Base-by-base conservation (phyloP, 2,888 invertebrate genomes). In the Aspidiotus destructor region DNA sequence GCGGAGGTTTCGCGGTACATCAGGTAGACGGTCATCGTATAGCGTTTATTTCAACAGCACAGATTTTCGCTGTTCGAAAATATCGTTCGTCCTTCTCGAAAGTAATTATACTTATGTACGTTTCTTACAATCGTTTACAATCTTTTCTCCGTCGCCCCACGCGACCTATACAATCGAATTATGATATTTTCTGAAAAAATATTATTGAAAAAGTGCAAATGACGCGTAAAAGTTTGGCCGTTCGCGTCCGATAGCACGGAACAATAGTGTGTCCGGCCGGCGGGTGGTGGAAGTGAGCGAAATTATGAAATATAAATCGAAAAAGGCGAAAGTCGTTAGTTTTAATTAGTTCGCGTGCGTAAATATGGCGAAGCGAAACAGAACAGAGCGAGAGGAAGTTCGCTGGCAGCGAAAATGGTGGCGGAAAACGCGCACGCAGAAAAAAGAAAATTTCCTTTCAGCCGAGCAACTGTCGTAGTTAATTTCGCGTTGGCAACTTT, bases 171-270 rank as follows among this genome's bases (percentile, higher is more conserved):
- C 58, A 58, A 67, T 67, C 55, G 58, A 67, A 67, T 67, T 67
- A 67, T 67, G 60, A 60, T 44, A 41, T 64, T 55, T 65, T 65
- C 13, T 58, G 57, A 67, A 67, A 67, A 67, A 57, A 13, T 48
- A 48, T 48, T n/a, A 48, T 44, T 48, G 57, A 67, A 64, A 67
- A 67, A 67, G 67, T 58, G 67, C 67, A 67, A 67, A 67, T 67
- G 67, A 67, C 58, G 67, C 67, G 67, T 67, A 67, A 67, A 67
- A 67, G 28, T 60, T 67, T 67, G 58, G 40, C n/a, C 58, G 17
- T 41, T n/a, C 40, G 53, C 41, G 53, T n/a, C n/a, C 13, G 41
- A 53, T 54, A 42, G 8, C 54, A 63, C 17, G 48, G 44, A 60
- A 58, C 42, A 58, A 55, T 57, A 62, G 48, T 17, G 48, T 13